Evolutionary conservation across 1,140 invertebrate species (phyloP).

Genomic region (Nasonia longicornis): DNA sequence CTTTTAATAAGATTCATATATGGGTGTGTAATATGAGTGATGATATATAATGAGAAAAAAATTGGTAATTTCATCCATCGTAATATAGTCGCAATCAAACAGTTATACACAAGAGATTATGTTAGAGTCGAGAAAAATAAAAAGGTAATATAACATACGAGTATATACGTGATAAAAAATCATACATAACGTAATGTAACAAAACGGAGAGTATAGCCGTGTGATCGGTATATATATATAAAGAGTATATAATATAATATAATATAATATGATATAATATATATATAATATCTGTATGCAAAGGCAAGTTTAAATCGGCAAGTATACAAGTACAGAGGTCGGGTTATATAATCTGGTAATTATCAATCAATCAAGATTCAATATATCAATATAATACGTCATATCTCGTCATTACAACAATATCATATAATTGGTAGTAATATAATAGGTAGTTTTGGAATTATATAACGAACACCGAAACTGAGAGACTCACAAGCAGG

Average conservation of each 20-base stretch:
- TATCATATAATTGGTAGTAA: slow-evolving; percentile 51
- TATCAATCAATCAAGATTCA: slow-evolving; percentile 16
- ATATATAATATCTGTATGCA: slow-evolving; percentile 49
- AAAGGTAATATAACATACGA: not conserved
- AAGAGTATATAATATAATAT: slow-evolving; percentile 10
- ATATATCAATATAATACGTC: slow-evolving; percentile 53
- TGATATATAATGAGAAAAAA: not conserved
- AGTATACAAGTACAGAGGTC: slow-evolving; percentile 49
- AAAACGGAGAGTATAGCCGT: not conserved
- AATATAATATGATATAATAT: slow-evolving; percentile 37
- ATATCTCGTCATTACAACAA: slow-evolving; percentile 64
- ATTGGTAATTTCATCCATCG: not conserved
- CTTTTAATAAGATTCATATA: slow-evolving; percentile 5
- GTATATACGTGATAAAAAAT: not conserved
- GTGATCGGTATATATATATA: slow-evolving; percentile 9
- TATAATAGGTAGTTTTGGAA: slow-evolving; percentile 40
- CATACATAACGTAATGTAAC: not conserved
- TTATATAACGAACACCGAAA: slow-evolving; percentile 70
- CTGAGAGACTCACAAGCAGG: slow-evolving; percentile 79
- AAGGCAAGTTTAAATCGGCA: slow-evolving; percentile 49
- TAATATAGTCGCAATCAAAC: slow-evolving; percentile 27
- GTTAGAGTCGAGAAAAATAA: slow-evolving; percentile 1
- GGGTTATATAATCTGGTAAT: slow-evolving; percentile 31
- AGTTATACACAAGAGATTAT: slow-evolving; percentile 1
- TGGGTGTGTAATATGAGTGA: slow-evolving; percentile 11